These are phyloP conservation scores for Drosophila multiciliata DNA, from an alignment of 2,888 invertebrate species.

Conservation along the genomic window DNA sequence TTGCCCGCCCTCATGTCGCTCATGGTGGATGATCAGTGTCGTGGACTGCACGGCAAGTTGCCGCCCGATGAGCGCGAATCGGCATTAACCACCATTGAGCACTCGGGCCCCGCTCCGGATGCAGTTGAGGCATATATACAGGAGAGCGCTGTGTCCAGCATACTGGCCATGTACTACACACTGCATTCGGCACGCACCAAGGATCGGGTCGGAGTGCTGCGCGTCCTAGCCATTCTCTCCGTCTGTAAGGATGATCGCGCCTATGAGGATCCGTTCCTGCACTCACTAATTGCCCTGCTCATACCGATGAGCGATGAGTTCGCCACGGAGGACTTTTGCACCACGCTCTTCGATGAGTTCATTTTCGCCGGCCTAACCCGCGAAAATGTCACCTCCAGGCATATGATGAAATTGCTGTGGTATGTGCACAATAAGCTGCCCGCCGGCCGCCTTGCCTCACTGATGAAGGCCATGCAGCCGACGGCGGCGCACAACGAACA, in stretches of 20 bases:
- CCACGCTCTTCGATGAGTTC: conserved; percentile 97
- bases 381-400: conserved; percentile 94
- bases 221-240: conserved; percentile 95
- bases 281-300: conserved; percentile 92
- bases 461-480: conserved; percentile 86
- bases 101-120: conserved; percentile 96
- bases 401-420: conserved; percentile 95
- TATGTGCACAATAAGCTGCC: conserved; percentile 93
- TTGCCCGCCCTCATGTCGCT: conserved; percentile 96
- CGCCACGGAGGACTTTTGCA: conserved; percentile 96
- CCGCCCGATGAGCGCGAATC: conserved; percentile 97
- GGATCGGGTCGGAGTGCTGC: conserved; percentile 92
- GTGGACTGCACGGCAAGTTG: conserved; percentile 92
- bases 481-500: conserved; percentile 94
- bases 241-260: conserved; percentile 96
- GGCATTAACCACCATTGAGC: conserved; percentile 96
- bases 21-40: conserved; percentile 95
- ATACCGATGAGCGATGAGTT: conserved; percentile 97
- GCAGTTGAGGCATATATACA: conserved; percentile 96
- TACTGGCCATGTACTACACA: conserved; percentile 97
- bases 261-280: conserved; percentile 97
- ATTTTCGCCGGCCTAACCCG: conserved; percentile 94
- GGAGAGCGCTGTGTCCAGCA: conserved; percentile 95
- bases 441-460: conserved; percentile 85
- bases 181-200: conserved; percentile 94